phyloP scores from a whole-genome alignment of 2,888 invertebrate genomes.

The Diaprepes abbreviatus region DNA sequence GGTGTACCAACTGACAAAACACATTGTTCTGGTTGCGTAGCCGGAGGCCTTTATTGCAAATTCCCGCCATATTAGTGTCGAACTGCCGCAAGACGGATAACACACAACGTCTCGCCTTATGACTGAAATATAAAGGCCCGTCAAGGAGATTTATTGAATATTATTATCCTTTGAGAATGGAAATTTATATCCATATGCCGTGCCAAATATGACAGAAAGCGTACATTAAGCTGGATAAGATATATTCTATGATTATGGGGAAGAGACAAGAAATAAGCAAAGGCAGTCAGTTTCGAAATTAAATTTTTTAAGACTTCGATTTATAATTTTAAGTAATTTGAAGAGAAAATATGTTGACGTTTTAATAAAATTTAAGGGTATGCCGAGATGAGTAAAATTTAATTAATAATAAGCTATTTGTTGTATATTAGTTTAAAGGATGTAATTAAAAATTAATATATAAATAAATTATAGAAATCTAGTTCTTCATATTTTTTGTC shows the following conservation, averaged over 20 bases:
- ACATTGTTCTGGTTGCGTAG: constrained; percentile 40
- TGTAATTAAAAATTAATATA: no score
- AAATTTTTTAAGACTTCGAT: no score
- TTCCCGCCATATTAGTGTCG: constrained; percentile 47
- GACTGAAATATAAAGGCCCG: constrained; percentile 40
- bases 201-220: constrained; percentile 13
- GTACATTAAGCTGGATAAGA: neutral
- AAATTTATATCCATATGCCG: constrained; percentile 28
- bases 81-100: constrained; percentile 37
- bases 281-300: no score
- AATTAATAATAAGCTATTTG: no score
- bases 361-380: no score
- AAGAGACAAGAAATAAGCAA: no score
- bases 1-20: constrained; percentile 37
- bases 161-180: constrained; percentile 36
- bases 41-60: constrained; percentile 41
- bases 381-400: no score
- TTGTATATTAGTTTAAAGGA: no score
- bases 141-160: constrained; percentile 43
- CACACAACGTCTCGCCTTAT: constrained; percentile 34
- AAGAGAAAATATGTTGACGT: no score
- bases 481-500: no score
- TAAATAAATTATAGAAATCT: no score
- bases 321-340: no score
- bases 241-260: neutral